phyloP scores from a whole-genome alignment of 2,888 invertebrate genomes.

The Epinotia brunnichana region DNA sequence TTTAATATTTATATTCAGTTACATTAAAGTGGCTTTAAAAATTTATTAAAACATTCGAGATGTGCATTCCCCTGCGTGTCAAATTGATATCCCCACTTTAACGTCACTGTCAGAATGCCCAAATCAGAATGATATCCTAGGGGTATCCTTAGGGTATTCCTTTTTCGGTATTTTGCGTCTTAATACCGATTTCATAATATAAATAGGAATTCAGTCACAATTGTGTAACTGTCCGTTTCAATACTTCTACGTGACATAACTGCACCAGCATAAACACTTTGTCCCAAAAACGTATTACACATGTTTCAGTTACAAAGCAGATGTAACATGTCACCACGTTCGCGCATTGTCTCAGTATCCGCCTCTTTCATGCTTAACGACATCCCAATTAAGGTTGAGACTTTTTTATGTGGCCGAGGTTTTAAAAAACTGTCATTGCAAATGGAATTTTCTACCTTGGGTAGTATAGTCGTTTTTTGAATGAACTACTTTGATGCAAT shows the following conservation, averaged over 20 bases:
- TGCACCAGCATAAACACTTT: slow-evolving; percentile 1
- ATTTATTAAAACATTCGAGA: neutral
- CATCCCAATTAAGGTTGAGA: neutral
- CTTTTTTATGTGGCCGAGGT: too few relatives aligned
- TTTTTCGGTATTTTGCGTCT: too few relatives aligned
- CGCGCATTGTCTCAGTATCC: slow-evolving; percentile 18
- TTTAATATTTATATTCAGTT: too few relatives aligned
- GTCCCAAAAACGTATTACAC: slow-evolving; percentile 15
- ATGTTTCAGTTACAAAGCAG: slow-evolving; percentile 9
- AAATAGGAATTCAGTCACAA: neutral
- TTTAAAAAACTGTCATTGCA: too few relatives aligned
- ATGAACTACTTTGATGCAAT: too few relatives aligned
- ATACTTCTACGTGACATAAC: slow-evolving; percentile 3
- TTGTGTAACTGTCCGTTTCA: neutral
- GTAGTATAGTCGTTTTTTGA: too few relatives aligned
- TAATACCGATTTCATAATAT: neutral
- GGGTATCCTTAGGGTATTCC: too few relatives aligned
- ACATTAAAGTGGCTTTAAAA: too few relatives aligned
- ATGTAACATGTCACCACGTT: slow-evolving; percentile 8
- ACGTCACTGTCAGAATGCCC: too few relatives aligned
- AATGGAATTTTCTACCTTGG: too few relatives aligned
- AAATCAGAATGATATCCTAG: too few relatives aligned
- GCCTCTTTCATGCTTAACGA: slow-evolving; percentile 19
- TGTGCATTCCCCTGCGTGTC: neutral
- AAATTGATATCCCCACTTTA: too few relatives aligned